Conservation (phyloP, 2,888 invertebrate species). For the Acleris emargana region DNA sequence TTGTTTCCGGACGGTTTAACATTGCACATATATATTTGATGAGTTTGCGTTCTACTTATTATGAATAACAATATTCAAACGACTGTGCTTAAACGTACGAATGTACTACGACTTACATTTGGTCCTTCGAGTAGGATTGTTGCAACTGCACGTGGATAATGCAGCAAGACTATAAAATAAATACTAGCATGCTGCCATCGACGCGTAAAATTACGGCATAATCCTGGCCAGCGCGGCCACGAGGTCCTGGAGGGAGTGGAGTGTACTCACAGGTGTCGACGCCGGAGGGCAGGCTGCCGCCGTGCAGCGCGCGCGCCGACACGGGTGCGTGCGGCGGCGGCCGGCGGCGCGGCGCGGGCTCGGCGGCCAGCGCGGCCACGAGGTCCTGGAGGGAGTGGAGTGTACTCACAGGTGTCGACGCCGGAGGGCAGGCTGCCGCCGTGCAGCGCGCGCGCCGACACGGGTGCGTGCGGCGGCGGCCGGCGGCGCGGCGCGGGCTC, state of each 20-base stretch:
- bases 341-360: conserved; percentile 62
- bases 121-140: no score
- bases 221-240: conserved; percentile 76
- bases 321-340: conserved; percentile 59
- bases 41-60: no score
- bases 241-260: conserved; percentile 74
- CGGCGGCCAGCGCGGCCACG: conserved; percentile 78
- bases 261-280: conserved; percentile 72
- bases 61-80: no score
- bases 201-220: no score
- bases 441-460: conserved; percentile 72
- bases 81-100: no score
- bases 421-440: conserved; percentile 79
- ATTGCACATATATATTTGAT: no score
- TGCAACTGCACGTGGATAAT: no score
- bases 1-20: no score
- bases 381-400: conserved; percentile 75
- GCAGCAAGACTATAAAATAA: no score
- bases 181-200: no score
- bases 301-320: conserved; percentile 72
- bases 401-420: conserved; percentile 71
- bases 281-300: conserved; percentile 77
- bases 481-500: conserved; percentile 65
- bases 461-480: conserved; percentile 56
- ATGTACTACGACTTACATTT: no score